Evolutionary conservation across 2,888 invertebrate genomes (phyloP).

Genomic region (Endotricha flammealis): DNA sequence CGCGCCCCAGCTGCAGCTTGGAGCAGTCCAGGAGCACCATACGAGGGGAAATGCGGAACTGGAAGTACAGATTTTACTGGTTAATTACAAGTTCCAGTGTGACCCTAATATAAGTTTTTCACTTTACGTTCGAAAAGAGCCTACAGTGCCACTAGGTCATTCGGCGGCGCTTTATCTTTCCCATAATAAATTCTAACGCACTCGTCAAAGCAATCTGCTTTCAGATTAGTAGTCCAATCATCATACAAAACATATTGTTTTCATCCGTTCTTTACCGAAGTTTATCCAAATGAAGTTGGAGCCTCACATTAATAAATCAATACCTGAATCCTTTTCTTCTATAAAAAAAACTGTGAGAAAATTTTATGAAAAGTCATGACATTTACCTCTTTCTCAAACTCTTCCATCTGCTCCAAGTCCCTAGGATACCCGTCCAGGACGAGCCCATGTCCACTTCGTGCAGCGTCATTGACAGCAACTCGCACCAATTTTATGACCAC

Average conservation of each 20-base stretch:
- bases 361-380: too few relatives aligned
- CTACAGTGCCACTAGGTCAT: slow-evolving; percentile 92
- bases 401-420: slow-evolving; percentile 90
- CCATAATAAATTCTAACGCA: too few relatives aligned
- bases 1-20: slow-evolving; percentile 90
- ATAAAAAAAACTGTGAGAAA: too few relatives aligned
- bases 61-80: slow-evolving; percentile 13
- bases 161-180: too few relatives aligned
- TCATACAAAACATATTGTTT: too few relatives aligned
- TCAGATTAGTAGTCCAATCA: too few relatives aligned
- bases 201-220: too few relatives aligned
- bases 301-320: too few relatives aligned
- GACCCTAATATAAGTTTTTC: background rate
- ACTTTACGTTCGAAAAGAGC: slow-evolving; percentile 54
- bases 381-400: slow-evolving; percentile 92
- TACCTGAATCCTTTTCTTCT: too few relatives aligned
- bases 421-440: slow-evolving; percentile 97
- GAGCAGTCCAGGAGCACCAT: slow-evolving; percentile 94
- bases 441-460: slow-evolving; percentile 84
- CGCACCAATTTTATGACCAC: slow-evolving; percentile 87
- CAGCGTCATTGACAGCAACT: slow-evolving; percentile 78
- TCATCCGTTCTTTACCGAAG: too few relatives aligned
- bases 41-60: slow-evolving; percentile 88
- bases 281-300: too few relatives aligned
- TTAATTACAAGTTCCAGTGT: background rate